Evolutionary conservation across 2,888 invertebrate species (phyloP).

Genomic region (Diarsia rubi): DNA sequence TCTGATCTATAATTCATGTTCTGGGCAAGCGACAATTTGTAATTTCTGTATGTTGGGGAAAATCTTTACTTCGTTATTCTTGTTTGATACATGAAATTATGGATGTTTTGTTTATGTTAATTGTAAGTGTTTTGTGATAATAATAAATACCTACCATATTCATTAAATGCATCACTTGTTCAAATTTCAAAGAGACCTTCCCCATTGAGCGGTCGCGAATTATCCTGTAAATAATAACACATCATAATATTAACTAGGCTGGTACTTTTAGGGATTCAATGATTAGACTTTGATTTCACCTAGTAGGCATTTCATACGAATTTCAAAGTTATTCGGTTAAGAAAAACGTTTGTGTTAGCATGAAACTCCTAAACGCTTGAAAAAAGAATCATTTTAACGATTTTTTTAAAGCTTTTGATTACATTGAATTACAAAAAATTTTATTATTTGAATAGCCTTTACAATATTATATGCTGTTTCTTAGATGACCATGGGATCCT

Average conservation of each 20-base stretch:
- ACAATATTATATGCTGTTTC: not conserved
- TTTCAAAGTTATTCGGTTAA: not conserved
- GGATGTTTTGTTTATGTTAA: not conserved
- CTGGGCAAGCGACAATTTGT: not conserved
- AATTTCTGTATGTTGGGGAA: not conserved
- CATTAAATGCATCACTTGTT: not conserved
- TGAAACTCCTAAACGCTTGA: not conserved
- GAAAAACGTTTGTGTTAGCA: no score
- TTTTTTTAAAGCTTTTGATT: constrained; percentile 3
- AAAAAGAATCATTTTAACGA: no score
- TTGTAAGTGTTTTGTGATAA: not conserved
- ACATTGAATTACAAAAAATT: not conserved
- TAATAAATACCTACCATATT: not conserved
- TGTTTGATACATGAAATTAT: not conserved
- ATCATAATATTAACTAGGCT: not conserved
- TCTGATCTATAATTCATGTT: not conserved
- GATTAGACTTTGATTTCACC: not conserved
- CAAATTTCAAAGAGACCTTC: not conserved
- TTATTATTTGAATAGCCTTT: not conserved
- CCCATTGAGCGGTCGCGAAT: not conserved
- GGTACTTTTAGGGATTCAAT: not conserved
- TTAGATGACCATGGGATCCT: not conserved
- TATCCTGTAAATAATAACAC: not conserved
- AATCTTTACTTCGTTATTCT: not conserved
- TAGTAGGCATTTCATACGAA: not conserved